Evolutionary conservation across 2,113 vertebrate genomes (phyloP).

Genomic region (Hymenochirus boettgeri): DNA sequence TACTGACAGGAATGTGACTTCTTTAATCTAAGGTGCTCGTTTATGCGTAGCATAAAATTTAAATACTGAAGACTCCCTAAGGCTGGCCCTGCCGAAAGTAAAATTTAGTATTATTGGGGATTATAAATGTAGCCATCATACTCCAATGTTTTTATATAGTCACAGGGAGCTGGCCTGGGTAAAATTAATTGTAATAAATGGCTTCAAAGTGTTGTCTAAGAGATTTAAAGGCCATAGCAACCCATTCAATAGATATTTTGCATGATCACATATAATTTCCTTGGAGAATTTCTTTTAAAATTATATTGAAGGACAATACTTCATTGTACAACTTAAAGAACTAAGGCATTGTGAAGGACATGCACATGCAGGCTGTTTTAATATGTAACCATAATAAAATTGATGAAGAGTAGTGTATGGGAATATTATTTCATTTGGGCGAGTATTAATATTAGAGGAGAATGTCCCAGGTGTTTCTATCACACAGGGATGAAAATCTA

Average conservation of each 20-base stretch:
- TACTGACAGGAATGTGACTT: slow-evolving; percentile 48
- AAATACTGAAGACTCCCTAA: slow-evolving; percentile 49
- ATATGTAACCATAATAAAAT: too few relatives aligned
- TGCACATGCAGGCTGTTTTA: too few relatives aligned
- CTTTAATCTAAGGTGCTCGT: slow-evolving; percentile 39
- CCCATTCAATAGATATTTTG: slow-evolving; percentile 47
- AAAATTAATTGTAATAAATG: slow-evolving; percentile 49
- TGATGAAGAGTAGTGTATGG: too few relatives aligned
- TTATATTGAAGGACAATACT: slow-evolving; percentile 26
- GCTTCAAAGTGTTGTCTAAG: slow-evolving; percentile 24
- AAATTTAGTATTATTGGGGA: slow-evolving; percentile 50
- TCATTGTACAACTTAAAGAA: slow-evolving; percentile 18
- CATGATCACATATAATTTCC: slow-evolving; percentile 37
- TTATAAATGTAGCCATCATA: slow-evolving; percentile 50
- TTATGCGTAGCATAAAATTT: slow-evolving; percentile 51
- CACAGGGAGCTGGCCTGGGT: slow-evolving; percentile 31
- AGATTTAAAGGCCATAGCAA: slow-evolving; percentile 52
- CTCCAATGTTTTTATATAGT: slow-evolving; percentile 51
- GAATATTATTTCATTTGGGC: too few relatives aligned
- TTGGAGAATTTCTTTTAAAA: slow-evolving; percentile 44
- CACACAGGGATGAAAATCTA: too few relatives aligned
- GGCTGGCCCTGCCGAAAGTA: slow-evolving; percentile 44
- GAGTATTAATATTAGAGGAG: too few relatives aligned
- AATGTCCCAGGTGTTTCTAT: too few relatives aligned
- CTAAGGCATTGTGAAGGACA: too few relatives aligned